phyloP scores from a whole-genome alignment of 92 coral and sea anemone species.

The Pocillopora meandrina region DNA sequence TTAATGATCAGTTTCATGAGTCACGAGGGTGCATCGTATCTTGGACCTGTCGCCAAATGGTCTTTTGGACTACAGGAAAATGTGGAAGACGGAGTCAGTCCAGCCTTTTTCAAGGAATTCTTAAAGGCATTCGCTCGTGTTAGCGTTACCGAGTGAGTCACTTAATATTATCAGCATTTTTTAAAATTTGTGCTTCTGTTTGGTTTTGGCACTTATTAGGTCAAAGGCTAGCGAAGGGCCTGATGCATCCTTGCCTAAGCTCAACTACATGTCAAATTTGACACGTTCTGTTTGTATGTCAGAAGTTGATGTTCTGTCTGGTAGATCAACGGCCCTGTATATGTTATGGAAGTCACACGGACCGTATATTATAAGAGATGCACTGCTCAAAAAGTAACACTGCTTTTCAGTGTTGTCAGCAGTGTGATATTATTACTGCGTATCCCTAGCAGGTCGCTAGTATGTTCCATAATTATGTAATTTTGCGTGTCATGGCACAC shows the following conservation, averaged over 20 bases:
- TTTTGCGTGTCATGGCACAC: neutral
- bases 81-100: constrained; percentile 21
- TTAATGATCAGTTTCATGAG: constrained; percentile 52
- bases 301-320: neutral
- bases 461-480: neutral
- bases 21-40: constrained; percentile 31
- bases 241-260: too few relatives aligned
- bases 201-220: too few relatives aligned
- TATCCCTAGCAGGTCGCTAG: too few relatives aligned
- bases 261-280: too few relatives aligned
- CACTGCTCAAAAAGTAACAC: too few relatives aligned
- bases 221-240: too few relatives aligned
- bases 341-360: neutral
- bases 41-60: neutral
- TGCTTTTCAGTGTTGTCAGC: too few relatives aligned
- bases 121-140: neutral
- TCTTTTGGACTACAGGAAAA: constrained; percentile 24
- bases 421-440: too few relatives aligned
- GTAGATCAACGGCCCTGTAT: neutral
- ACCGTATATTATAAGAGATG: too few relatives aligned
- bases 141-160: neutral
- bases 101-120: constrained; percentile 20
- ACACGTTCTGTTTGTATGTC: neutral
- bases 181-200: too few relatives aligned
- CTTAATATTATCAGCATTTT: too few relatives aligned